A percentile compares a stretch with the other conserved stretches of the same genome.
Conservation (phyloP, 2,888 invertebrate species). For the Drosophila lutescens region DNA sequence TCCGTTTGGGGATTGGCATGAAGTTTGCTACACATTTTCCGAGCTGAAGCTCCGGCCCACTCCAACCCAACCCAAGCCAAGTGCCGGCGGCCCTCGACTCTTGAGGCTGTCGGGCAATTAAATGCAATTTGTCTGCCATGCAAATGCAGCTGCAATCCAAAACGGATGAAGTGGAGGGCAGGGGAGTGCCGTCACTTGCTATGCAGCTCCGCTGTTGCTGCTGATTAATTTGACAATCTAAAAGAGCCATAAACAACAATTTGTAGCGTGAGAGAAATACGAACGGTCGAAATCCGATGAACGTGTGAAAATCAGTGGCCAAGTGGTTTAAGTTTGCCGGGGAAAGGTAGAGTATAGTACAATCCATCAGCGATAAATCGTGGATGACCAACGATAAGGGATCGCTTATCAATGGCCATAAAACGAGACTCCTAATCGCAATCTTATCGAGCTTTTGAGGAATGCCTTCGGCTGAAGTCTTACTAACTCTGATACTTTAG, state of each 20-base stretch:
- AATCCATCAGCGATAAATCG: slow-evolving; percentile 2
- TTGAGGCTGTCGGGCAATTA: slow-evolving; percentile 64
- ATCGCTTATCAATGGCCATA: slow-evolving; percentile 26
- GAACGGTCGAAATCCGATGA: slow-evolving; percentile 11
- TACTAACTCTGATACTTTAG: slow-evolving; percentile 26
- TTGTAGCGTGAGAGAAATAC: slow-evolving; percentile 44
- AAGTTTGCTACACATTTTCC: slow-evolving; percentile 25
- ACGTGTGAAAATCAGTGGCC: slow-evolving; percentile 28
- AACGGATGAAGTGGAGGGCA: background rate
- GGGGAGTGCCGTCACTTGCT: slow-evolving; percentile 26
- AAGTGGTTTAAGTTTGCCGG: slow-evolving; percentile 9
- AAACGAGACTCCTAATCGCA: slow-evolving; percentile 21
- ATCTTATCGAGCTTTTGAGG: slow-evolving; percentile 39
- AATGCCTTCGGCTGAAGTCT: slow-evolving; percentile 11
- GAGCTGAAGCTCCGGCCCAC: slow-evolving; percentile 2
- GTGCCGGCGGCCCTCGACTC: slow-evolving; percentile 23
- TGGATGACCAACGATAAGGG: slow-evolving; percentile 20
- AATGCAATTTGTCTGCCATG: slow-evolving; percentile 60
- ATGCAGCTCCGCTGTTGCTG: slow-evolving; percentile 34
- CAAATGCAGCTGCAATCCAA: slow-evolving; percentile 41
- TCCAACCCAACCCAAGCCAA: background rate
- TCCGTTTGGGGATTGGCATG: slow-evolving; percentile 14
- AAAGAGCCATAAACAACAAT: slow-evolving; percentile 49
- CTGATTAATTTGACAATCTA: slow-evolving; percentile 61
- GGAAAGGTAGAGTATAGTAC: background rate